These are phyloP conservation scores for Drosophila eohydei DNA, from an alignment of 2,888 invertebrate species.

Conservation along the genomic window DNA sequence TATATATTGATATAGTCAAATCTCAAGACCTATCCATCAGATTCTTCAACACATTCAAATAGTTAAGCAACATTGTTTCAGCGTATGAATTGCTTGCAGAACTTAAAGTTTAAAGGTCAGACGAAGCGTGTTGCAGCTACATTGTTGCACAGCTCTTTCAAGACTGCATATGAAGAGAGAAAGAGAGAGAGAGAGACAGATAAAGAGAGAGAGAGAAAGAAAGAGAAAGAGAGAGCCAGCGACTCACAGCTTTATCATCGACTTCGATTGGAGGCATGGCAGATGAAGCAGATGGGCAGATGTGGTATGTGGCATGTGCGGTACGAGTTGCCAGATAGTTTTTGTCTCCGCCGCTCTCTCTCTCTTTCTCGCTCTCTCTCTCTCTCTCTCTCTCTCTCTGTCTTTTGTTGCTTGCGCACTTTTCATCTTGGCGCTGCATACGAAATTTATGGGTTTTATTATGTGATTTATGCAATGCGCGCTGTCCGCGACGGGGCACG, in stretches of 20 bases:
- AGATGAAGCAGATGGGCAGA: constrained; percentile 17
- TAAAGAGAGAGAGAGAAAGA: no score
- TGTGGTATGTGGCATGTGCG: constrained; percentile 37
- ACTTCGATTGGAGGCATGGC: constrained; percentile 29
- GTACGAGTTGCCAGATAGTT: constrained; percentile 18
- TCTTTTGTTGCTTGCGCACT: constrained; percentile 39
- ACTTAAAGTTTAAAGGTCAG: constrained; percentile 7
- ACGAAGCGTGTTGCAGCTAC: constrained; percentile 20
- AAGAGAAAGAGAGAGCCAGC: background rate
- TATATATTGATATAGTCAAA: no score
- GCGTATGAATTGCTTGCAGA: constrained; percentile 49
- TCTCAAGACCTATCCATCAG: background rate
- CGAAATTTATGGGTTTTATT: constrained; percentile 80
- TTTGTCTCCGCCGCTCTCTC: background rate
- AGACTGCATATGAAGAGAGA: background rate
- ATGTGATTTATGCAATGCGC: constrained; percentile 76
- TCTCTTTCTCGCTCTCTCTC: background rate
- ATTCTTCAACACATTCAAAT: background rate
- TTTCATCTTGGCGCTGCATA: constrained; percentile 68
- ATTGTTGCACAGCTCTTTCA: constrained; percentile 11
- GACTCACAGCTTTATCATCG: constrained; percentile 33
- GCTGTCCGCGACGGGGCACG: constrained; percentile 58
- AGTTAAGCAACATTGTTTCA: background rate
- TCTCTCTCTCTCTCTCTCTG: constrained; percentile 11
- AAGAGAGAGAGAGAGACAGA: background rate